Conservation (phyloP, 2,113 vertebrate genomes). For the Elachura formosa region DNA sequence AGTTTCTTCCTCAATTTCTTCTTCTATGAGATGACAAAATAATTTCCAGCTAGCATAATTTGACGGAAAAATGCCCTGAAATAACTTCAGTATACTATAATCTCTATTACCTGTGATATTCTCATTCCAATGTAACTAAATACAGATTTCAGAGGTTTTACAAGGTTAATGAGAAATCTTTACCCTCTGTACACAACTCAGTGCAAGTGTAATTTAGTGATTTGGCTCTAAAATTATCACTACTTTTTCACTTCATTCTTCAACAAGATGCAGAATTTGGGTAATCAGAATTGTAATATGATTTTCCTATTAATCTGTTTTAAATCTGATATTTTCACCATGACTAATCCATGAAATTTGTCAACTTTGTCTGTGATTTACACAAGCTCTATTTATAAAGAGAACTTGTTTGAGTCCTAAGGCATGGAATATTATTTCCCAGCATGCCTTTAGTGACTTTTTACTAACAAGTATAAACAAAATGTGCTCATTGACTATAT, state of each 20-base stretch:
- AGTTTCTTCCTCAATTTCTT: not conserved
- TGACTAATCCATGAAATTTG: constrained; percentile 76
- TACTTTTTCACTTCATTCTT: constrained; percentile 1
- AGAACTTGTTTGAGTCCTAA: constrained; percentile 49
- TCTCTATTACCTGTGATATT: not conserved
- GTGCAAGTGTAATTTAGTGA: not conserved
- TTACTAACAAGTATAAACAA: constrained; percentile 55
- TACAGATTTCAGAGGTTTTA: not conserved
- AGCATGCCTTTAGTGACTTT: constrained; percentile 50
- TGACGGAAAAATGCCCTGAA: not conserved
- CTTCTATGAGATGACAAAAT: not conserved
- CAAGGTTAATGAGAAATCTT: not conserved
- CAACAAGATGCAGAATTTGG: constrained; percentile 27
- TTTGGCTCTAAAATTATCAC: not conserved
- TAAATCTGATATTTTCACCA: constrained; percentile 70
- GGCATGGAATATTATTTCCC: constrained; percentile 52
- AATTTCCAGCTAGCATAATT: not conserved
- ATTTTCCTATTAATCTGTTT: constrained; percentile 70
- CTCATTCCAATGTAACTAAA: not conserved
- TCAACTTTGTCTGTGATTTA: constrained; percentile 70
- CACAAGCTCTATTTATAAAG: constrained; percentile 61
- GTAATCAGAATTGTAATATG: constrained; percentile 49
- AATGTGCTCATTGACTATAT: constrained; percentile 16
- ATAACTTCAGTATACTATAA: not conserved
- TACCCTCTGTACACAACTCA: not conserved